A percentile compares a stretch with the other conserved stretches of the same genome.
phyloP scores from a whole-genome alignment of 2,113 vertebrate species.

The Eretmochelys imbricata region DNA sequence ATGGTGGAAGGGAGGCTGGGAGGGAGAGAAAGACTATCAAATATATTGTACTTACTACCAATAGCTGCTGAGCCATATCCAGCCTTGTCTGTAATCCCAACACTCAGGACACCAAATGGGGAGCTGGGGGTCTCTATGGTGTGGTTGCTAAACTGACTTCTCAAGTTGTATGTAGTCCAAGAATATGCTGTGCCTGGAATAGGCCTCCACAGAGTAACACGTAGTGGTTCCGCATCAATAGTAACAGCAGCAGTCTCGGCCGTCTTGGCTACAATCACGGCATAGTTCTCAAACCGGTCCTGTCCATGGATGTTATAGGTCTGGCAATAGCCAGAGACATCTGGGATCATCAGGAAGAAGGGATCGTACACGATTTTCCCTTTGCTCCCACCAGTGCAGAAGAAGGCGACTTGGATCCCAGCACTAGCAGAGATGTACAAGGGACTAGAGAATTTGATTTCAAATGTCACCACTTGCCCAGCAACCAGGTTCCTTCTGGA shows the following conservation, averaged over 20 bases:
- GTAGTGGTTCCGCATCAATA: constrained; percentile 51
- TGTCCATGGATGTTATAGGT: constrained; percentile 69
- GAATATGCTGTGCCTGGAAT: constrained; percentile 76
- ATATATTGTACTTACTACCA: constrained; percentile 44
- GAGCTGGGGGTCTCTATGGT: constrained; percentile 48
- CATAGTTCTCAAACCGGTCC: constrained; percentile 69
- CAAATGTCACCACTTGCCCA: constrained; percentile 38
- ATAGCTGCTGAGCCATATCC: constrained; percentile 76
- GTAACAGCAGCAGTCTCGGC: constrained; percentile 20
- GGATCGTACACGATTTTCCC: constrained; percentile 59
- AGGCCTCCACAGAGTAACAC: constrained; percentile 54
- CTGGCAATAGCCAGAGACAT: constrained; percentile 71
- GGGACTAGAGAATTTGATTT: constrained; percentile 15
- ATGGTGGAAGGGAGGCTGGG: background rate
- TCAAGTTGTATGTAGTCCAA: constrained; percentile 69
- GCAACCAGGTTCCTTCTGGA: background rate
- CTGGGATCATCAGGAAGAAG: constrained; percentile 73
- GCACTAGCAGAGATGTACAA: constrained; percentile 71
- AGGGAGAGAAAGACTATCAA: too few relatives aligned
- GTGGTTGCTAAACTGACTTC: background rate
- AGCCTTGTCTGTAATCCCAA: constrained; percentile 68
- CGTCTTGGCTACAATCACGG: constrained; percentile 67
- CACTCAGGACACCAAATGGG: constrained; percentile 75
- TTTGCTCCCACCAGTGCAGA: constrained; percentile 70
- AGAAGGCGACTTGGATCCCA: constrained; percentile 79